Evolutionary conservation across 2,797 vertebrate species (phyloP).

Genomic region (Manis javanica): DNA sequence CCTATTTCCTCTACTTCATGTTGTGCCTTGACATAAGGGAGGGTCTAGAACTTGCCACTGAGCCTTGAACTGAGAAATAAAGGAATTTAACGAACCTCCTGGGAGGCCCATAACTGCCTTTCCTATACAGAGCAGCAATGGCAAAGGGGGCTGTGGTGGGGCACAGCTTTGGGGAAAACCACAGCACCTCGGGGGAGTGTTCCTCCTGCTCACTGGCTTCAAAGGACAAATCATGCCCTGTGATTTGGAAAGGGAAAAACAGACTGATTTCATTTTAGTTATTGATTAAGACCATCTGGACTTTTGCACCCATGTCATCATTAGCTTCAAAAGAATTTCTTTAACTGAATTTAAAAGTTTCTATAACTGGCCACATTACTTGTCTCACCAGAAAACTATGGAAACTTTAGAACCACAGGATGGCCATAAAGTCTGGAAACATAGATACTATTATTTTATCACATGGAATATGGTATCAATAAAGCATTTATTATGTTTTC

Average conservation of each 20-base stretch:
- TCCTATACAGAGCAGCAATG: neutral
- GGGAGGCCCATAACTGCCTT: neutral
- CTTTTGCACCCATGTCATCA: neutral
- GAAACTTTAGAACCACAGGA: neutral
- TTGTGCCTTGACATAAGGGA: neutral
- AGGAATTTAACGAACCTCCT: neutral
- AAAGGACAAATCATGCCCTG: neutral
- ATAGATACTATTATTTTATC: neutral
- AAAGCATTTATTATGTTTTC: neutral
- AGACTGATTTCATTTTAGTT: neutral
- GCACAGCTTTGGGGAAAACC: neutral
- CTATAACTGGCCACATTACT: neutral
- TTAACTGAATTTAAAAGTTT: neutral
- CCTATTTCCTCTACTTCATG: neutral
- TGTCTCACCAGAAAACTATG: neutral
- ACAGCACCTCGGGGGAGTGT: neutral
- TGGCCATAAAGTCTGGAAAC: neutral
- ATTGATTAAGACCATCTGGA: neutral
- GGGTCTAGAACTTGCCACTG: neutral
- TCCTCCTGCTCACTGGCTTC: neutral
- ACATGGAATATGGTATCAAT: neutral
- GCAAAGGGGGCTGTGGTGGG: neutral
- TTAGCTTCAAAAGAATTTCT: neutral
- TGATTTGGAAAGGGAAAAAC: neutral
- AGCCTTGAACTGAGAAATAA: neutral